Conservation (phyloP, 2,888 invertebrate genomes). For the Mimumesa dahlbomi region DNA sequence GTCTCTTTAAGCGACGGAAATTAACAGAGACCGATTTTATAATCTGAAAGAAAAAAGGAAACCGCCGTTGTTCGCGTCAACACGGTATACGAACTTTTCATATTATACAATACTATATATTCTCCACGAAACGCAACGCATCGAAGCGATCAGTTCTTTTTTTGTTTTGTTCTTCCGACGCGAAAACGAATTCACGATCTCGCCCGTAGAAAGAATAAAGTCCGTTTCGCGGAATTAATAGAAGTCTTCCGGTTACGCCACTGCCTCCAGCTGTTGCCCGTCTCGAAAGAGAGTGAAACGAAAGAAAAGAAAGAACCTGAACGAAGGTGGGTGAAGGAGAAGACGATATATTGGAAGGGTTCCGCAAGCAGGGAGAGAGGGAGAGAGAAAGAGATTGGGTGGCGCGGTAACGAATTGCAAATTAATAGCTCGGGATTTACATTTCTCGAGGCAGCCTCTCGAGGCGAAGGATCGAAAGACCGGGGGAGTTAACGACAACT, state of each 20-base stretch:
- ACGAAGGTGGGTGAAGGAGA: neutral
- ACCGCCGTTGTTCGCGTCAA: no score
- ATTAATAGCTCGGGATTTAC: constrained; percentile 76
- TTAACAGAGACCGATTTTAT: neutral
- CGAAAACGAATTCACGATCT: neutral
- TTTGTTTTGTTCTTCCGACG: no score
- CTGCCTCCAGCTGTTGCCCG: constrained; percentile 54
- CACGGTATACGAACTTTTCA: no score
- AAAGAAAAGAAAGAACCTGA: constrained; percentile 4
- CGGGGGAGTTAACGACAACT: constrained; percentile 2
- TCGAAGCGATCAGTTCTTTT: no score
- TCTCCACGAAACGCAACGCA: no score
- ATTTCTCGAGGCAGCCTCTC: constrained; percentile 61
- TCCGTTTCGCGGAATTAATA: constrained; percentile 38
- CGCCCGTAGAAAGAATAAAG: constrained; percentile 15
- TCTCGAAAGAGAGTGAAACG: constrained; percentile 47
- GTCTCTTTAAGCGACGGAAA: neutral
- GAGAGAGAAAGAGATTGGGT: constrained; percentile 43
- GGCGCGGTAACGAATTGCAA: constrained; percentile 73
- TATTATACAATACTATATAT: no score
- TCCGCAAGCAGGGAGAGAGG: constrained; percentile 7
- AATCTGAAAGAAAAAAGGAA: no score
- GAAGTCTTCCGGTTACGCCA: constrained; percentile 35
- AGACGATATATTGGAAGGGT: no score
- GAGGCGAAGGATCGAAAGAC: constrained; percentile 39